Evolutionary conservation across 2,888 invertebrate species (phyloP).

Genomic region (Drosophila fungiperda): DNA sequence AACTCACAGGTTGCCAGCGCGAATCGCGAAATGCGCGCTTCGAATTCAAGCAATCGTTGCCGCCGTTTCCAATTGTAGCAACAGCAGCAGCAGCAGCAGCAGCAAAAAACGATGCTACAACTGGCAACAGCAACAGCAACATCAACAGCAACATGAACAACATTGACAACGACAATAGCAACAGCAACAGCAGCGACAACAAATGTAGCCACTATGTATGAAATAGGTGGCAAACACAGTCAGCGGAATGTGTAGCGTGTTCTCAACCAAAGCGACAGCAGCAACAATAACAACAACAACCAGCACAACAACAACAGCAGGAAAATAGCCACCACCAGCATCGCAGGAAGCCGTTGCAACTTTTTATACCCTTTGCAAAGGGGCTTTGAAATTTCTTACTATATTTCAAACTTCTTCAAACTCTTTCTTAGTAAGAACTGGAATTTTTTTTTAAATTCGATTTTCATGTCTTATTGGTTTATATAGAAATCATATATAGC

Average conservation of each 20-base stretch:
- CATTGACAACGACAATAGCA: constrained; percentile 34
- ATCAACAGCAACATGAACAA: constrained; percentile 37
- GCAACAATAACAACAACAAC: constrained; percentile 27
- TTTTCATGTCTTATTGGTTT: not conserved
- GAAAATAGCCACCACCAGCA: constrained; percentile 39
- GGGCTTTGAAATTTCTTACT: not conserved
- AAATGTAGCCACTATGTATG: constrained; percentile 55
- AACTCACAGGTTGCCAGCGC: constrained; percentile 53
- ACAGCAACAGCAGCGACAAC: constrained; percentile 34
- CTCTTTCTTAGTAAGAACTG: not conserved
- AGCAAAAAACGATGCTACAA: constrained; percentile 16
- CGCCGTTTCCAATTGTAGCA: constrained; percentile 63
- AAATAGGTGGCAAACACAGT: constrained; percentile 76
- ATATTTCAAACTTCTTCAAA: not conserved
- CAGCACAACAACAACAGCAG: constrained; percentile 19
- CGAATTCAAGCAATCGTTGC: constrained; percentile 56
- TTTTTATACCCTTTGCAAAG: constrained; percentile 12
- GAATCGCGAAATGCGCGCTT: constrained; percentile 55
- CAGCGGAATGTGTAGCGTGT: constrained; percentile 70
- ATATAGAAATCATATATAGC: not conserved
- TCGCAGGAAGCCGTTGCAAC: constrained; percentile 42
- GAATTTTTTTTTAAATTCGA: not conserved
- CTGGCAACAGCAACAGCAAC: constrained; percentile 39
- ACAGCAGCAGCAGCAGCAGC: constrained; percentile 1
- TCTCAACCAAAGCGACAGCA: constrained; percentile 50